Evolutionary conservation across 2,888 invertebrate genomes (phyloP), one percentile per base, ranked within the genome.

Genomic region (Phania funesta): DNA sequence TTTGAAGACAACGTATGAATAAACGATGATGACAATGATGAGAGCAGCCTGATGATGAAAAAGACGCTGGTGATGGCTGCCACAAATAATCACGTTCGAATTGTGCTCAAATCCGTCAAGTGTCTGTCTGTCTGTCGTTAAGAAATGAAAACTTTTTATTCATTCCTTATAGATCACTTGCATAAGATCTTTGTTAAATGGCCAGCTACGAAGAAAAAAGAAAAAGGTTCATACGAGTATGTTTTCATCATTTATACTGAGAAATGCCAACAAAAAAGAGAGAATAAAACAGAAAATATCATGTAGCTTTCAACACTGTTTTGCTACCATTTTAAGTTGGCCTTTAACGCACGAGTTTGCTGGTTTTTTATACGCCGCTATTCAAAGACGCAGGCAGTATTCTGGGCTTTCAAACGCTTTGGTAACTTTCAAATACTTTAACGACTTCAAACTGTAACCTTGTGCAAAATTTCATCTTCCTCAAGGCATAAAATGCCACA

Each of bases 51-150:
- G 68, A 26, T 58, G 70, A 68, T 68, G 78, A 64, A 60, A 64
- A 81, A 52, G 73, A 67, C 56, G 71, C 71, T 71, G 78, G 24
- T 67, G 71, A 68, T 76, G 62, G 64, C 79, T 83, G 84, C 74
- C 84, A 83, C 83, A 84, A 80, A 70, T 83, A 81, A 84, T 78
- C 85, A 84, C 84, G 84, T 84, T 84, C 70, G 78, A 75, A 56
- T 78, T 74, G 76, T 70, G 68, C 81, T 64, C 68, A 71, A 79
- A 84, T 84, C 80, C 84, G 84, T 86, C 82, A 84, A 77, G 64
- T 84, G 84, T 77, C 80, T 67, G 44, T 60, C 60, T 44, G 79
- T 44, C 44, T 64, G 77, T 80, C 80, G 50, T 65, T 65, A 77
- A 52, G 62, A 70, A 60, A 74, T 80, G 24, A 65, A 80, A 70